phyloP scores from a whole-genome alignment of 2,888 invertebrate species.

The Tanaodytes sp. region DNA sequence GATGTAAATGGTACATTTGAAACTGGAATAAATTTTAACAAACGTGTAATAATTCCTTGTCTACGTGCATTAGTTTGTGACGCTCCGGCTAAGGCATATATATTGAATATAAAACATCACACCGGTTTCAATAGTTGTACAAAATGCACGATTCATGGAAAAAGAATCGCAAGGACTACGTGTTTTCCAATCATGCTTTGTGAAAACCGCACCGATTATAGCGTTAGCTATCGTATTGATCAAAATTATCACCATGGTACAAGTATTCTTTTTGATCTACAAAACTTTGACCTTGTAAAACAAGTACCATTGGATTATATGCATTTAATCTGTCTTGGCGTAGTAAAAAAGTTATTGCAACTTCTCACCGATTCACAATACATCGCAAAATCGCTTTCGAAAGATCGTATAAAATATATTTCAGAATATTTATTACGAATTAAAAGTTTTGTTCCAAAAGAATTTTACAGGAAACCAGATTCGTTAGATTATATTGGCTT shows the following conservation, averaged over 20 bases:
- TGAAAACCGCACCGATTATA: too few relatives aligned
- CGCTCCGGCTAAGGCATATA: not conserved
- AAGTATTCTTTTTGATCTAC: too few relatives aligned
- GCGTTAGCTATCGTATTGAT: too few relatives aligned
- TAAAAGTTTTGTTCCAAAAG: not conserved
- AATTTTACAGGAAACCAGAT: slow-evolving; percentile 3
- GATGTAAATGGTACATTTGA: too few relatives aligned
- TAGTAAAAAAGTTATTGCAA: not conserved
- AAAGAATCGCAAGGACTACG: not conserved
- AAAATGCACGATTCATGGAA: not conserved
- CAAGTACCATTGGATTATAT: slow-evolving; percentile 5
- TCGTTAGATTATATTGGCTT: not conserved
- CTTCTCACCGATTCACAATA: too few relatives aligned
- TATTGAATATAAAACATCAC: not conserved
- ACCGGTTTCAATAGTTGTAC: not conserved
- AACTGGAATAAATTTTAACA: too few relatives aligned
- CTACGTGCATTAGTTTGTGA: not conserved
- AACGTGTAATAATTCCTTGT: too few relatives aligned
- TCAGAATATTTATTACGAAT: not conserved
- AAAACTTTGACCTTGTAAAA: slow-evolving; percentile 3
- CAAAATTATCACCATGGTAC: too few relatives aligned
- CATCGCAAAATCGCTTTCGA: too few relatives aligned
- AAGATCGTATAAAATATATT: not conserved
- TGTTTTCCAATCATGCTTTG: too few relatives aligned
- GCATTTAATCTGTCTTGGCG: slow-evolving; percentile 5